Evolutionary conservation across 2,888 invertebrate genomes (phyloP), one percentile per base, ranked within the genome.

Genomic region (Thymelicus sylvestris): DNA sequence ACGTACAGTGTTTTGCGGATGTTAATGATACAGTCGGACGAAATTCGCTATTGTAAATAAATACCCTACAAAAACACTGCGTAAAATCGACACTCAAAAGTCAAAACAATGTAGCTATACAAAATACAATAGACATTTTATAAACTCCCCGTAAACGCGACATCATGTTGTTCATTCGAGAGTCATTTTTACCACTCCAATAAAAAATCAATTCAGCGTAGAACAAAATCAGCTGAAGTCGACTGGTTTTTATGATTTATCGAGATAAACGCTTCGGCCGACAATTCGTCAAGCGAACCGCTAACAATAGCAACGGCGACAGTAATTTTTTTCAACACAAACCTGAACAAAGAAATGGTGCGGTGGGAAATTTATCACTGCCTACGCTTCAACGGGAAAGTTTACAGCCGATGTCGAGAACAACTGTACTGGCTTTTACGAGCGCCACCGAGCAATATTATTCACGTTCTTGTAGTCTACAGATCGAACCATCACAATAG

Each of bases 231-330:
- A 65, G 69, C 69, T 64, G 69, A 64, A 59, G 57, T 64, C 63
- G 64, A 50, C 52, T 64, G 68, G 62, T 66, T 68, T 84, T 83
- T 86, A 89, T 88, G 87, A 89, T 89, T 66, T 71, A 66, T 66
- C 71, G 63, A 48, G 47, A 55, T 57, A 62, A 71, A 66, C 13
- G 57, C 57, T 65, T 31, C 64, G 50, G 48, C 59, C 59, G 59
- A 69, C 59, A 41, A 64, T 69, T 59, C 69, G 69, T 69, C 69
- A 64, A 69, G 59, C 47, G 59, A 69, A 69, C 69, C 59, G 62
- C 31, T 47, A 63, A 69, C 69, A 69, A 69, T 50, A 59, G 59
- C 59, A 69, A 59, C 41, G 24, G 50, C 48, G 64, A 64, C 69
- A 65, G 39, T 65, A 50, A 65, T 70, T 59, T 70, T 65, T 67